phyloP scores from a whole-genome alignment of 2,888 invertebrate genomes.

The Drosophila subsilvestris region DNA sequence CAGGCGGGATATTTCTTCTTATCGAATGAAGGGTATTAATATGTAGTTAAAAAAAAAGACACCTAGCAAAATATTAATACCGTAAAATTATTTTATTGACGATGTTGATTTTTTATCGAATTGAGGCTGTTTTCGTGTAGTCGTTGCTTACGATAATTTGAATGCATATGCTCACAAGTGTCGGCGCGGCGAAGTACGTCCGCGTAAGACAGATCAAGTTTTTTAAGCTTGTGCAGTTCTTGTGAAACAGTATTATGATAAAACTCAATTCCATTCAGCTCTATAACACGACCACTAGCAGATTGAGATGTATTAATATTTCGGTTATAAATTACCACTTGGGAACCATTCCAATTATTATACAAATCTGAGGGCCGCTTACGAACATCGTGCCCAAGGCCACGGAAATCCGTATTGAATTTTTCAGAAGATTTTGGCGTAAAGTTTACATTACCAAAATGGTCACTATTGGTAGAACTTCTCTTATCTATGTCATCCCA shows the following conservation, averaged over 20 bases:
- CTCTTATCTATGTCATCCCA: neutral
- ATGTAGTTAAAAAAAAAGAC: too few relatives aligned
- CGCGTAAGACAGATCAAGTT: conserved; percentile 93
- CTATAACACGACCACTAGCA: conserved; percentile 75
- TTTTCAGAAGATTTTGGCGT: conserved; percentile 57
- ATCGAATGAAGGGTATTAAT: too few relatives aligned
- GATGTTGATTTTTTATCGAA: conserved; percentile 19
- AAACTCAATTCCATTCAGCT: conserved; percentile 84
- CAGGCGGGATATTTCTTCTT: too few relatives aligned
- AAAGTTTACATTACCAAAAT: conserved; percentile 84
- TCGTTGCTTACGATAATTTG: conserved; percentile 60
- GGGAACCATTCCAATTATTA: conserved; percentile 88
- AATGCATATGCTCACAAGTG: conserved; percentile 77
- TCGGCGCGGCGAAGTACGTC: conserved; percentile 90
- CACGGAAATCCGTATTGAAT: conserved; percentile 42
- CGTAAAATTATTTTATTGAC: conserved; percentile 20
- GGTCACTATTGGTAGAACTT: conserved; percentile 84
- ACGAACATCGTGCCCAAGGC: conserved; percentile 37
- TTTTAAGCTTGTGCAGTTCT: conserved; percentile 91
- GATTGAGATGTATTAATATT: conserved; percentile 60
- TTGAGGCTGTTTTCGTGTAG: conserved; percentile 19
- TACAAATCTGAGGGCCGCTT: conserved; percentile 30
- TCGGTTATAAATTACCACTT: conserved; percentile 89
- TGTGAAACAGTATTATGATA: conserved; percentile 91
- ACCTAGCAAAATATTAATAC: neutral